Conservation (phyloP, 2,113 vertebrate genomes). For the Thamnophis sirtalis region DNA sequence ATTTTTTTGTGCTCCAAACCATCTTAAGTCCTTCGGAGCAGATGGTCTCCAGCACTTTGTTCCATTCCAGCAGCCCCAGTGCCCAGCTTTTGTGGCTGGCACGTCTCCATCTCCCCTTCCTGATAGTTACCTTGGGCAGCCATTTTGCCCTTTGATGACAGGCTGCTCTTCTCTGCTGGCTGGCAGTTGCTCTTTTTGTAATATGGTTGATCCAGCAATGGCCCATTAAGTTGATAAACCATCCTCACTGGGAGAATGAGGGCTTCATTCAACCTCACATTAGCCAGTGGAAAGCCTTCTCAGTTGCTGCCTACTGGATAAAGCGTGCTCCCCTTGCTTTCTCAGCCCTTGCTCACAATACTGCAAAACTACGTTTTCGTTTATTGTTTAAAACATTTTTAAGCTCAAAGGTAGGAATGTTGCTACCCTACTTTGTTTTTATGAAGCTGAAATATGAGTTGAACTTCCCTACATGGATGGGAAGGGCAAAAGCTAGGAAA, state of each 20-base stretch:
- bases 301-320: not conserved
- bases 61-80: not conserved
- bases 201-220: not conserved
- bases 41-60: not conserved
- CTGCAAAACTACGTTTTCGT: not conserved
- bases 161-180: not conserved
- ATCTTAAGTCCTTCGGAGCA: not conserved
- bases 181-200: not conserved
- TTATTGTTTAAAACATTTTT: not conserved
- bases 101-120: not conserved
- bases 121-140: not conserved
- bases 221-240: not conserved
- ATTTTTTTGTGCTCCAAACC: not conserved
- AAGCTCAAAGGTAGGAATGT: not conserved
- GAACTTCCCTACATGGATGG: not conserved
- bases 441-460: not conserved
- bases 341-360: not conserved
- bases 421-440: not conserved
- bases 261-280: not conserved
- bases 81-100: not conserved
- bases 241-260: not conserved
- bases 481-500: not conserved
- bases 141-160: not conserved
- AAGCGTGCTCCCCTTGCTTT: not conserved
- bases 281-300: not conserved